Evolutionary conservation across 2,888 invertebrate species (phyloP).

Genomic region (Gandaritis pyraliata): DNA sequence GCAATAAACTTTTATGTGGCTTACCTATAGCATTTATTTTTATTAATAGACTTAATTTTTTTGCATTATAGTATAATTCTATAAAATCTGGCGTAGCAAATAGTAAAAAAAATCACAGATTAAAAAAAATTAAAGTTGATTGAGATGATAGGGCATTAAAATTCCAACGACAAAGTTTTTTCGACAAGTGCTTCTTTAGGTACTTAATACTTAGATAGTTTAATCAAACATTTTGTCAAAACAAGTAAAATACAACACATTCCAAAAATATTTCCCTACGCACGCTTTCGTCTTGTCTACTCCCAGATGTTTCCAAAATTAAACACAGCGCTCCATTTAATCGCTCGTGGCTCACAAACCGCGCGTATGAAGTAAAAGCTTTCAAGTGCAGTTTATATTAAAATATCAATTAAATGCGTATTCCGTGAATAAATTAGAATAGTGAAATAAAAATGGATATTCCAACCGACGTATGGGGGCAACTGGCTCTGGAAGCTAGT

Average conservation of each 20-base stretch:
- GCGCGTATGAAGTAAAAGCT: constrained; percentile 65
- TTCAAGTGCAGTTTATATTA: constrained; percentile 45
- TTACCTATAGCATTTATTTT: neutral
- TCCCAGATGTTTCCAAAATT: constrained; percentile 82
- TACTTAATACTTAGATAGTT: neutral
- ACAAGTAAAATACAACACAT: constrained; percentile 42
- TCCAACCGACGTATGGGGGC: constrained; percentile 93
- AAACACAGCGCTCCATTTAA: constrained; percentile 74
- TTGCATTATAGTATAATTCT: too few species aligned
- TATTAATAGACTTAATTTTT: too few species aligned
- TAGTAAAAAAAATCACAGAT: too few species aligned
- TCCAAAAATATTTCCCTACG: constrained; percentile 58
- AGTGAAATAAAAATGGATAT: constrained; percentile 84
- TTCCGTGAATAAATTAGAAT: constrained; percentile 47
- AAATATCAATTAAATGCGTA: constrained; percentile 48
- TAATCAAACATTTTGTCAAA: neutral
- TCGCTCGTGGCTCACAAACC: constrained; percentile 63
- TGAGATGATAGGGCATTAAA: too few species aligned
- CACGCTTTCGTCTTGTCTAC: constrained; percentile 52
- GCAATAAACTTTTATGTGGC: constrained; percentile 3
- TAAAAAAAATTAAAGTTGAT: too few species aligned
- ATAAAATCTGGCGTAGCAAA: too few species aligned
- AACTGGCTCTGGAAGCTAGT: constrained; percentile 93
- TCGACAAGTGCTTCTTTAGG: too few species aligned
- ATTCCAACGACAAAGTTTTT: too few species aligned